Conservation (phyloP, 53 echinoderm and acorn worm species). For the Holothuria scabra region DNA sequence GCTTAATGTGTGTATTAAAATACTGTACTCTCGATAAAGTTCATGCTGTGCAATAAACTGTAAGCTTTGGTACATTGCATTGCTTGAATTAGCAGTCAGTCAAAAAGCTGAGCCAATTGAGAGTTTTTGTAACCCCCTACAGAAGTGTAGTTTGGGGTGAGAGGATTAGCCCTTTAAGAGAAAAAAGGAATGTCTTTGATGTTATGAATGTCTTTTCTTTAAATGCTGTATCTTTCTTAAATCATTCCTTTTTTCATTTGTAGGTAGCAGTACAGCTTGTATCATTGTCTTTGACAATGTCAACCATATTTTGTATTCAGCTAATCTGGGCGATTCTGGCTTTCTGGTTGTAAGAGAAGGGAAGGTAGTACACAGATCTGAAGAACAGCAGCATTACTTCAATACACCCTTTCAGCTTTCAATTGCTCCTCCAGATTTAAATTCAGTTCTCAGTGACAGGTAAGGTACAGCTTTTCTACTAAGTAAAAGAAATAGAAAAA, state of each 20-base stretch:
- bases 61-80: too few relatives aligned
- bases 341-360: constrained; percentile 89
- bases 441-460: constrained; percentile 94
- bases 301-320: constrained; percentile 80
- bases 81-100: too few relatives aligned
- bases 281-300: constrained; percentile 94
- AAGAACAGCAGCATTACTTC: constrained; percentile 98
- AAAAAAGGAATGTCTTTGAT: too few relatives aligned
- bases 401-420: constrained; percentile 98
- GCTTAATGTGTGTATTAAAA: too few relatives aligned
- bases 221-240: not conserved
- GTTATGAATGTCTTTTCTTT: not conserved
- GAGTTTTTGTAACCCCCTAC: too few relatives aligned
- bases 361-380: constrained; percentile 80
- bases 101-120: too few relatives aligned
- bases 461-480: constrained; percentile 16
- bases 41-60: too few relatives aligned
- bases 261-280: constrained; percentile 98
- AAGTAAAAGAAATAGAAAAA: not conserved
- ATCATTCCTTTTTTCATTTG: constrained; percentile 3
- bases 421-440: constrained; percentile 90
- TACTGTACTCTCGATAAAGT: too few relatives aligned
- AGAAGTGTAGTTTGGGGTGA: too few relatives aligned
- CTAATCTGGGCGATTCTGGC: constrained; percentile 96
- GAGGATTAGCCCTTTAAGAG: too few relatives aligned